Evolutionary conservation across 1,140 invertebrate genomes (phyloP).

Genomic region (Lordiphosa collinella): DNA sequence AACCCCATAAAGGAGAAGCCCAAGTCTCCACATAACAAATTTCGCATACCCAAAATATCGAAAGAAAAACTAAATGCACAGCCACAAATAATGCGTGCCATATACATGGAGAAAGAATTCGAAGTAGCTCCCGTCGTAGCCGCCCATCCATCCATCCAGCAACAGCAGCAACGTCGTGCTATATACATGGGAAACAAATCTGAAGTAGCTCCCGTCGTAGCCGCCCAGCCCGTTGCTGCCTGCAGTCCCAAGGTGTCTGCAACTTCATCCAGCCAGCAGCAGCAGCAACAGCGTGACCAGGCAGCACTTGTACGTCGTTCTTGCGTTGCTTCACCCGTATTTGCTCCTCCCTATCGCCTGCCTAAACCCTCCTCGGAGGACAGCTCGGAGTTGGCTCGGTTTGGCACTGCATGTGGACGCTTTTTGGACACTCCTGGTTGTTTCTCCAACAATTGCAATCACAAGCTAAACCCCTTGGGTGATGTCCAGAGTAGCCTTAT

Average conservation of each 20-base stretch:
- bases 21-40: not conserved
- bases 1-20: too few relatives aligned
- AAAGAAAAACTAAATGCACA: not conserved
- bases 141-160: too few relatives aligned
- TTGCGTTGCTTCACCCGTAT: not conserved
- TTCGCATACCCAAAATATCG: not conserved
- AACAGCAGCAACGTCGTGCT: too few relatives aligned
- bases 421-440: slow-evolving; percentile 23
- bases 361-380: too few relatives aligned
- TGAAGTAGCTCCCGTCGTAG: too few relatives aligned
- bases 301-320: not conserved
- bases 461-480: slow-evolving; percentile 4
- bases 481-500: slow-evolving; percentile 18
- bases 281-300: slow-evolving; percentile 1
- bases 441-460: slow-evolving; percentile 20
- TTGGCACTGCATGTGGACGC: slow-evolving; percentile 42
- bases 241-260: too few relatives aligned
- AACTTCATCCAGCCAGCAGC: not conserved
- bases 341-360: slow-evolving; percentile 37
- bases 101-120: not conserved
- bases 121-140: too few relatives aligned
- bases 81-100: not conserved
- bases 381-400: too few relatives aligned
- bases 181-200: too few relatives aligned
- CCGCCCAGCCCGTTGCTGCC: too few relatives aligned